A percentile compares a stretch with the other conserved stretches of the same genome.
Evolutionary conservation across 2,113 vertebrate genomes (phyloP).

Genomic region (Rhinichthys klamathensis): DNA sequence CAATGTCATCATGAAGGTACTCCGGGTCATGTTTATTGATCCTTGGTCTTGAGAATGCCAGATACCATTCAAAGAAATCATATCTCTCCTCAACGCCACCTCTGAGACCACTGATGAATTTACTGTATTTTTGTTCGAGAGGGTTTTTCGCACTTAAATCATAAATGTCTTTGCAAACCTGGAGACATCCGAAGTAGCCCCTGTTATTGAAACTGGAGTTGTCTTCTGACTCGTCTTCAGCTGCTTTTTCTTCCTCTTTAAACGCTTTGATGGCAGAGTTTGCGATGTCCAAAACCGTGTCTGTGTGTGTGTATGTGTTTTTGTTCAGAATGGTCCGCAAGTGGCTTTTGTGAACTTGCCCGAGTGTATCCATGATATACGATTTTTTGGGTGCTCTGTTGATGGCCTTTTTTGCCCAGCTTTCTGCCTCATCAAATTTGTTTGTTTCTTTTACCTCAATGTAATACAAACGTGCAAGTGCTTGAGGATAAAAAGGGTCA

Average conservation of each 20-base stretch:
- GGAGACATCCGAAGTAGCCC: not conserved
- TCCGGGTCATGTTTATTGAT: not conserved
- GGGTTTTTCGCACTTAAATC: not conserved
- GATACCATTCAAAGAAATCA: not conserved
- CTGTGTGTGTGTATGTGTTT: rapidly evolving
- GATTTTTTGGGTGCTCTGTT: not conserved
- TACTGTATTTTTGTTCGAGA: not conserved
- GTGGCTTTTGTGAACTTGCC: not conserved
- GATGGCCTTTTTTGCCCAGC: not conserved
- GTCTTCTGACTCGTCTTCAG: not conserved
- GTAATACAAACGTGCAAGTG: not conserved
- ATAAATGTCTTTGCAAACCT: not conserved
- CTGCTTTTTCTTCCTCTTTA: not conserved
- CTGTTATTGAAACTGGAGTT: not conserved
- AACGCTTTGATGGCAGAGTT: not conserved
- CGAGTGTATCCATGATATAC: not conserved
- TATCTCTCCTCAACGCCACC: rapidly evolving
- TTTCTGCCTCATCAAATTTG: not conserved
- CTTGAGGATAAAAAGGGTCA: not conserved
- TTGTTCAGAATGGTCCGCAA: not conserved
- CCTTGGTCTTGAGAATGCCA: not conserved
- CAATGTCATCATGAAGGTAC: not conserved
- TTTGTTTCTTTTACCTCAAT: not conserved
- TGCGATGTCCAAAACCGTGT: not conserved
- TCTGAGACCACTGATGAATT: not conserved